Percentiles rank a stretch among this genome's conserved stretches.
These are phyloP conservation scores for Helarctos malayanus DNA, from an alignment of 2,797 vertebrate genomes.

Conservation along the genomic window DNA sequence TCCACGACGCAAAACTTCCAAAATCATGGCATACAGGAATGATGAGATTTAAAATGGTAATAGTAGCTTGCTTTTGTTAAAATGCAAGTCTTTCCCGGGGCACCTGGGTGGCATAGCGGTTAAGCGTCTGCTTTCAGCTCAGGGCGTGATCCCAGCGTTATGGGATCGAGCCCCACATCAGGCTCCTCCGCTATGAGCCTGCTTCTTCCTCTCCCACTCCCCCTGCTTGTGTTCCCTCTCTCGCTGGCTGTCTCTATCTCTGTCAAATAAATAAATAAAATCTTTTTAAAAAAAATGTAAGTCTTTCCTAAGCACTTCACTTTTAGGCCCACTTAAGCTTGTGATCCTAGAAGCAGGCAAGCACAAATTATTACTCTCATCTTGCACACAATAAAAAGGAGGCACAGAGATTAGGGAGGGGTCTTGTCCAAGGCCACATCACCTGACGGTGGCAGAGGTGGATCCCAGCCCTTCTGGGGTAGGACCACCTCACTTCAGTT, in stretches of 20 bases:
- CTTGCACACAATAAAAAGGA: background rate
- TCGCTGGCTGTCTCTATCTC: no score
- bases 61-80: background rate
- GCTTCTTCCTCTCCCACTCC: no score
- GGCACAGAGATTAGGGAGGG: background rate
- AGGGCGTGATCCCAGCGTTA: no score
- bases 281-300: background rate
- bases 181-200: no score
- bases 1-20: background rate
- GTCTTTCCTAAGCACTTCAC: background rate
- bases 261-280: no score
- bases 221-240: no score
- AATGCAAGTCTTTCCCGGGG: background rate
- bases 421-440: background rate
- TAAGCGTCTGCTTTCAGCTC: no score
- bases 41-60: slow-evolving; percentile 2
- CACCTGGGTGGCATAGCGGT: no score
- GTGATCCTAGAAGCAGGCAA: background rate
- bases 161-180: no score
- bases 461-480: background rate
- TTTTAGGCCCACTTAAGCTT: background rate
- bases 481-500: background rate
- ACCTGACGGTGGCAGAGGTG: background rate
- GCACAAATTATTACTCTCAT: background rate
- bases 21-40: background rate